Percentiles rank a stretch among this genome's conserved stretches.
Conservation (phyloP, 2,888 invertebrate species). For the Heteromyza rotundicornis region DNA sequence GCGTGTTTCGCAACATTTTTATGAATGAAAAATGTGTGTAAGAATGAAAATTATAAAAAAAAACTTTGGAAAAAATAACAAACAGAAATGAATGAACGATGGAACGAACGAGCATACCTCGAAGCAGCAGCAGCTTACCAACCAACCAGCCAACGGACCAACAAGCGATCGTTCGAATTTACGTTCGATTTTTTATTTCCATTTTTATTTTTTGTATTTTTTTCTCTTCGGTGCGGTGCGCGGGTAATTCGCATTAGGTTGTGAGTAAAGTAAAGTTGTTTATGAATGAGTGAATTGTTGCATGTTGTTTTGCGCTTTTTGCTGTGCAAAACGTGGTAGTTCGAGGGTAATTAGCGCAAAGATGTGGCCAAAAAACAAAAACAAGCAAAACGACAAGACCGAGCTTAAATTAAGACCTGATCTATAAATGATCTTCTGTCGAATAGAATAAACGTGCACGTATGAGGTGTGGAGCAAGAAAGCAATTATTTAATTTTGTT, state of each 20-base stretch:
- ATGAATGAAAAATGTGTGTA: constrained; percentile 13
- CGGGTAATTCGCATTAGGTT: background rate
- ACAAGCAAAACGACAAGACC: background rate
- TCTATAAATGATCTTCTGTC: no score
- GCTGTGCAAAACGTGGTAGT: background rate
- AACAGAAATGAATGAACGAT: constrained; percentile 15
- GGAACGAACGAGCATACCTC: background rate
- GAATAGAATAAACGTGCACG: no score
- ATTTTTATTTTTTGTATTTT: background rate
- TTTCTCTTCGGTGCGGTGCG: background rate
- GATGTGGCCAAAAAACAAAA: background rate
- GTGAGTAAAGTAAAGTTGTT: no score
- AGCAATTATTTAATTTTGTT: no score
- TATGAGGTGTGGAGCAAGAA: no score
- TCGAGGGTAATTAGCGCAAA: background rate
- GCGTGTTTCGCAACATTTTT: constrained; percentile 25
- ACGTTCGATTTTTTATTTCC: constrained; percentile 3
- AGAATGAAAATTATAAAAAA: constrained; percentile 11
- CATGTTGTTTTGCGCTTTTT: background rate
- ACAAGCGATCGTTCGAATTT: background rate
- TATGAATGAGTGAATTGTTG: constrained; percentile 10
- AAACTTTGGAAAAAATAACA: no score
- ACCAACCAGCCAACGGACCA: background rate
- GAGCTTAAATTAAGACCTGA: background rate
- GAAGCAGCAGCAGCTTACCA: background rate